Conservation (phyloP, 2,797 vertebrate genomes). For the Alectoris magna region DNA sequence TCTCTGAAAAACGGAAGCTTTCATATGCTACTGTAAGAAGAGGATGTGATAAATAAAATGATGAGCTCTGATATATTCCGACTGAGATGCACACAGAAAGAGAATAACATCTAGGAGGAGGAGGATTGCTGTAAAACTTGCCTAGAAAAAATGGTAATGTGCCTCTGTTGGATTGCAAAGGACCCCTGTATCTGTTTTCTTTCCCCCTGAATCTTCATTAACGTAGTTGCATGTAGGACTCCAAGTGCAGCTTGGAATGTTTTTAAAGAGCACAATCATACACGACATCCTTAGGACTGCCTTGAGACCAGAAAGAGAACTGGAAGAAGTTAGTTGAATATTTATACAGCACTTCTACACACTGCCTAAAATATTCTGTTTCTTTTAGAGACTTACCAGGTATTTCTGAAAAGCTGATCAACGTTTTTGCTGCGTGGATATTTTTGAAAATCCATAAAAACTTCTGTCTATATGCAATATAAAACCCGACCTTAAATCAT, state of each 20-base stretch:
- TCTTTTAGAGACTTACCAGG: not conserved
- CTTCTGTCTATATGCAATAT: not conserved
- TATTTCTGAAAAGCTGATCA: not conserved
- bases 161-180: not conserved
- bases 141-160: not conserved
- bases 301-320: not conserved
- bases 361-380: not conserved
- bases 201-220: not conserved
- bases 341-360: not conserved
- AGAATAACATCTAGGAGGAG: not conserved
- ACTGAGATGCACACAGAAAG: not conserved
- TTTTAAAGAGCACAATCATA: not conserved
- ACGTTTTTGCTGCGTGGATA: fast-evolving
- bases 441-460: not conserved
- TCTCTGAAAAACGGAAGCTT: not conserved
- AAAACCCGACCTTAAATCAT: not conserved
- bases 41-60: not conserved
- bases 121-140: not conserved
- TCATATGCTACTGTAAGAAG: not conserved
- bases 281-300: not conserved
- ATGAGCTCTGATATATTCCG: fast-evolving
- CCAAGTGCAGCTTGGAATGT: not conserved
- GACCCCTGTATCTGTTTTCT: not conserved
- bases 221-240: not conserved
- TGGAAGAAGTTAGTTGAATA: not conserved